phyloP scores from a whole-genome alignment of 2,113 vertebrate genomes.

The Scomber scombrus region DNA sequence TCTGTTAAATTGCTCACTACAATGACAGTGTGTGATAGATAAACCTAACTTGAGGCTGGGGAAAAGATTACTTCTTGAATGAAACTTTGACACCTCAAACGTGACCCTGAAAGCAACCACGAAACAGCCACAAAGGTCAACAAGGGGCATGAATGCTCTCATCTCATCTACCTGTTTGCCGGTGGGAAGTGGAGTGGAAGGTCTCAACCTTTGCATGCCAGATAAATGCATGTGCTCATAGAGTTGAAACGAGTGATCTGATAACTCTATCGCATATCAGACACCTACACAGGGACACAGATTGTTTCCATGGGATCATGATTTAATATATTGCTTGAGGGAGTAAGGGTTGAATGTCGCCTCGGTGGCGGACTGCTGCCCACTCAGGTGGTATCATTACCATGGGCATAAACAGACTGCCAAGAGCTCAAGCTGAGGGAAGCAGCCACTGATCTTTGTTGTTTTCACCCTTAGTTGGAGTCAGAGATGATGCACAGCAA shows the following conservation, averaged over 20 bases:
- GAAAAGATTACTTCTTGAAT: neutral
- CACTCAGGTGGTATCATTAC: slow-evolving; percentile 5
- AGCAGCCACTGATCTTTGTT: neutral
- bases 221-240: slow-evolving; percentile 39
- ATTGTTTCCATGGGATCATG: slow-evolving; percentile 28
- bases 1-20: neutral
- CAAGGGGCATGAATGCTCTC: neutral
- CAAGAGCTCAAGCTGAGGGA: neutral
- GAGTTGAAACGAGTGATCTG: slow-evolving; percentile 37
- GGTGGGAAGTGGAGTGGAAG: slow-evolving; percentile 35
- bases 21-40: neutral
- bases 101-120: neutral
- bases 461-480: neutral
- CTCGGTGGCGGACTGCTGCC: neutral
- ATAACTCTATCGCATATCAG: slow-evolving; percentile 44
- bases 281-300: slow-evolving; percentile 36
- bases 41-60: neutral
- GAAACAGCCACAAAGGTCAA: neutral
- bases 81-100: neutral
- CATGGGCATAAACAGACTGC: slow-evolving; percentile 9
- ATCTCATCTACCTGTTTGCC: slow-evolving; percentile 1
- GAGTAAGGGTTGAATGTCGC: neutral
- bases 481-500: neutral
- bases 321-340: neutral
- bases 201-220: slow-evolving; percentile 52